Conservation (phyloP, 2,113 vertebrate species). For the Mus pahari region DNA sequence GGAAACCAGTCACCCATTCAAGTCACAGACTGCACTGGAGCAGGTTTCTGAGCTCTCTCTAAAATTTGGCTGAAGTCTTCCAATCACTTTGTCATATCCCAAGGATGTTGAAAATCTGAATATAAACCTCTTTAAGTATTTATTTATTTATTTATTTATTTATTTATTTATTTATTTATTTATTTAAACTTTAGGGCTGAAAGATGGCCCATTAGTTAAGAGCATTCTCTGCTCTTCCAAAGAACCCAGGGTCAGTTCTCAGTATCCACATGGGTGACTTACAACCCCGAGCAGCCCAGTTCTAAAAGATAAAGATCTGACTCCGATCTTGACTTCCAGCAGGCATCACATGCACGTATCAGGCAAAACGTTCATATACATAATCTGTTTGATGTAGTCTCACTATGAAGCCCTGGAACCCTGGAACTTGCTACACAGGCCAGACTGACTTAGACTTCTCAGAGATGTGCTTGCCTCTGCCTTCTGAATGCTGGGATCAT, state of each 20-base stretch:
- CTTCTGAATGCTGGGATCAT: not conserved
- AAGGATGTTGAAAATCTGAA: not conserved
- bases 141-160: not conserved
- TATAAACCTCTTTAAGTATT: not conserved
- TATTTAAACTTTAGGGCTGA: not conserved
- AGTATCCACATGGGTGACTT: not conserved
- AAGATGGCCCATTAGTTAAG: not conserved
- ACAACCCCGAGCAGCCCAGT: not conserved
- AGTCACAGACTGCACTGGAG: not conserved
- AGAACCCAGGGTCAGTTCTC: not conserved
- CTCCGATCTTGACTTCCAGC: no score
- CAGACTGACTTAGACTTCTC: not conserved
- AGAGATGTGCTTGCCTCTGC: not conserved
- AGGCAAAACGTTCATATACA: not conserved
- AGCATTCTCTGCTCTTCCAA: not conserved
- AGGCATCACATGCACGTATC: not conserved
- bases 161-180: not conserved
- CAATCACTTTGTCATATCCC: not conserved
- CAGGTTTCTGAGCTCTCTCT: not conserved
- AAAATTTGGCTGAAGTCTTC: not conserved
- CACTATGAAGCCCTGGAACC: not conserved
- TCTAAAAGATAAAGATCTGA: no score
- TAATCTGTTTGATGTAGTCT: not conserved
- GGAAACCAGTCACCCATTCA: not conserved
- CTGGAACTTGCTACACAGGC: not conserved